These are phyloP conservation scores for Pandemis cinnamomeana DNA, from an alignment of 2,888 invertebrate genomes.

Conservation along the genomic window DNA sequence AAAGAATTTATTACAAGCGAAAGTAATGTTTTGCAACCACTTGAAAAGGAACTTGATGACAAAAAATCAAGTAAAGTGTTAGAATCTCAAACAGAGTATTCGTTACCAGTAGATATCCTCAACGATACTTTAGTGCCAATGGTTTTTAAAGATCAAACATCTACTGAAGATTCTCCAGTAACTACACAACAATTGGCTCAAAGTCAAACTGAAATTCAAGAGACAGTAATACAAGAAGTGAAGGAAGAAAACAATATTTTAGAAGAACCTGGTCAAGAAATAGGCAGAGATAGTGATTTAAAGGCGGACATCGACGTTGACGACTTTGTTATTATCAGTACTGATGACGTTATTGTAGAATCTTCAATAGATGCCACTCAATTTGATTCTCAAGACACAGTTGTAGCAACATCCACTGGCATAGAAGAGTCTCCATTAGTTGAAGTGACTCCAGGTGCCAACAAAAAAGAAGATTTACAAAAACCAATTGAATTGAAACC, in stretches of 20 bases:
- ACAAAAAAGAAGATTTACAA: neutral
- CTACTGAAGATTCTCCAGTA: slow-evolving; percentile 47
- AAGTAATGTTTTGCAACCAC: slow-evolving; percentile 40
- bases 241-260: neutral
- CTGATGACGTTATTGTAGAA: slow-evolving; percentile 25
- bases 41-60: slow-evolving; percentile 10
- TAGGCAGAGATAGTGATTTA: too few species aligned
- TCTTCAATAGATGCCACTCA: slow-evolving; percentile 34
- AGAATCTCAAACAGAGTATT: neutral
- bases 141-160: slow-evolving; percentile 63
- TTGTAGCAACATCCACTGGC: neutral
- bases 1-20: slow-evolving; percentile 43
- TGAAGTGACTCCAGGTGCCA: neutral
- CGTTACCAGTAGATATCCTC: slow-evolving; percentile 49
- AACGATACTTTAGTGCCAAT: slow-evolving; percentile 62
- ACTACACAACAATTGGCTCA: slow-evolving; percentile 20
- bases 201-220: neutral
- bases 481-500: neutral
- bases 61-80: neutral
- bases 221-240: neutral
- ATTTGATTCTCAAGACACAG: slow-evolving; percentile 49
- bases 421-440: neutral
- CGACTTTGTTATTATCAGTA: slow-evolving; percentile 13
- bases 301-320: neutral
- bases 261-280: neutral